These are phyloP conservation scores for Stictonetta naevosa DNA, from an alignment of 2,113 vertebrate species.

Conservation along the genomic window DNA sequence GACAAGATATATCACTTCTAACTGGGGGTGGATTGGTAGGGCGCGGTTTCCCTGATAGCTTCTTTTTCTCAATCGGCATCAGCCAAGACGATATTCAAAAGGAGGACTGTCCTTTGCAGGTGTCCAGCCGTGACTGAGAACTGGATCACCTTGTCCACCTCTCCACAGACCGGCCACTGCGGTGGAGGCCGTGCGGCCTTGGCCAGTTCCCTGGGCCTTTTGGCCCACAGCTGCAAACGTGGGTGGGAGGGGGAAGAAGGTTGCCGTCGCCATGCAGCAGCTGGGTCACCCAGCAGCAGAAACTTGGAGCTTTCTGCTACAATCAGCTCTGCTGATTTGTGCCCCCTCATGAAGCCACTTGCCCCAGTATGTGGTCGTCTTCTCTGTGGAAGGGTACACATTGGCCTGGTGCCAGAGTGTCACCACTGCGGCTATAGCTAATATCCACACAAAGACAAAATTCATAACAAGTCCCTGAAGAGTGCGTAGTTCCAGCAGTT, in stretches of 20 bases:
- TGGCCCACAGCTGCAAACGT: no score
- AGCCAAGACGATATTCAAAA: not conserved
- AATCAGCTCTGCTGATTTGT: not conserved
- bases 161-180: fast-evolving
- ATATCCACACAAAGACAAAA: not conserved
- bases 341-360: not conserved
- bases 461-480: not conserved
- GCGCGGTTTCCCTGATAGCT: not conserved
- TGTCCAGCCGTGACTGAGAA: not conserved
- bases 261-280: no score
- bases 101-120: not conserved
- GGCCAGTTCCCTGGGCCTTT: fast-evolving
- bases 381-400: not conserved
- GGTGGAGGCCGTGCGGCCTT: fast-evolving
- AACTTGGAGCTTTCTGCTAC: not conserved
- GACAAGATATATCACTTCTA: not conserved
- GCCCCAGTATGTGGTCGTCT: not conserved
- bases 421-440: not conserved
- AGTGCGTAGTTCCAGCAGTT: not conserved
- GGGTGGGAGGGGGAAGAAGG: no score
- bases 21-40: not conserved
- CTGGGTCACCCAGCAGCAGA: not conserved
- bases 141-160: not conserved
- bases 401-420: not conserved
- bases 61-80: not conserved